Conservation (phyloP, 1,140 invertebrate species). For the Bombus pyrosoma region DNA sequence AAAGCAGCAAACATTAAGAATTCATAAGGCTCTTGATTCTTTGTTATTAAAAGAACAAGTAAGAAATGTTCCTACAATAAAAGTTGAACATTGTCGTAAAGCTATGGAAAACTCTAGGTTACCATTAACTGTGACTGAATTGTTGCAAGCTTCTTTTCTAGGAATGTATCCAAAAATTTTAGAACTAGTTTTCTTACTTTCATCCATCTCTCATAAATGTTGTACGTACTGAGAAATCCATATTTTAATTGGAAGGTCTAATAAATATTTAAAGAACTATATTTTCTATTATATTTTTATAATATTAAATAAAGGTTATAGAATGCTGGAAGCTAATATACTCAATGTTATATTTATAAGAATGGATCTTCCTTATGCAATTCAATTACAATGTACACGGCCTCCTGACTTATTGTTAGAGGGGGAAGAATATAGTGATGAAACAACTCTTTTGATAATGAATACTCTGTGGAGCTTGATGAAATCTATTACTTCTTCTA, state of each 20-base stretch:
- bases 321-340: conserved; percentile 67
- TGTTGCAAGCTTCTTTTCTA: conserved; percentile 49
- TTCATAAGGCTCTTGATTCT: conserved; percentile 54
- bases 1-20: conserved; percentile 39
- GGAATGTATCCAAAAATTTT: conserved; percentile 61
- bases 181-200: conserved; percentile 60
- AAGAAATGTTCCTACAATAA: conserved; percentile 45
- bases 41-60: conserved; percentile 53
- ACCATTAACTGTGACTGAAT: conserved; percentile 57
- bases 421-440: conserved; percentile 52
- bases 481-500: conserved; percentile 53
- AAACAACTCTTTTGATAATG: conserved; percentile 54
- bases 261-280: background rate
- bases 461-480: conserved; percentile 70
- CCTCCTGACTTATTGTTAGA: conserved; percentile 42
- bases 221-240: conserved; percentile 63
- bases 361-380: conserved; percentile 62
- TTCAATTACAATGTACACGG: conserved; percentile 21
- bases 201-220: conserved; percentile 57
- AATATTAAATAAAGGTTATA: conserved; percentile 63
- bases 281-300: background rate
- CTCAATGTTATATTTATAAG: conserved; percentile 65
- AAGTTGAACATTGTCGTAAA: conserved; percentile 51
- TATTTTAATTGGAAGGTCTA: background rate
- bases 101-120: conserved; percentile 69